A percentile compares a stretch with the other conserved stretches of the same genome.
Conservation (phyloP, 2,888 invertebrate genomes). For the Pachymerium ferrugineum region DNA sequence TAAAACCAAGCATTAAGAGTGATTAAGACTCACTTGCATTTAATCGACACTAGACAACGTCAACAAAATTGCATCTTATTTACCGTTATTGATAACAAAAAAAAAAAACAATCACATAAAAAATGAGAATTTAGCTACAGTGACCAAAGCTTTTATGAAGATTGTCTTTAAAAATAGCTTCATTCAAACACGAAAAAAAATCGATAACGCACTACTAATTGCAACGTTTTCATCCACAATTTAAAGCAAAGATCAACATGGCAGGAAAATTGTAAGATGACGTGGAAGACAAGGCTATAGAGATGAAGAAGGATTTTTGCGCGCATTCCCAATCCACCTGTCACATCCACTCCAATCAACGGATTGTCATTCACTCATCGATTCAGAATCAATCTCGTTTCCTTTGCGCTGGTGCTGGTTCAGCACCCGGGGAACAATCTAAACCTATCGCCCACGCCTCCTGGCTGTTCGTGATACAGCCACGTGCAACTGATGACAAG, state of each 20-base stretch:
- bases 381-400: slow-evolving; percentile 21
- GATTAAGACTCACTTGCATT: slow-evolving; percentile 21
- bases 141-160: no score
- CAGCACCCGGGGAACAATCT: not conserved
- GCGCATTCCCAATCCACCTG: not conserved
- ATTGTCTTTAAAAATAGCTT: not conserved
- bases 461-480: slow-evolving; percentile 6
- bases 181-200: not conserved
- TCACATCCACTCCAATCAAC: slow-evolving; percentile 13
- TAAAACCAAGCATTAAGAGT: slow-evolving; percentile 18
- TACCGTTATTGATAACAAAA: not conserved
- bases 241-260: not conserved
- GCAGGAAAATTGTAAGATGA: not conserved
- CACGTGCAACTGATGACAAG: slow-evolving; percentile 8
- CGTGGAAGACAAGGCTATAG: not conserved
- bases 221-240: not conserved
- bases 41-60: slow-evolving; percentile 21
- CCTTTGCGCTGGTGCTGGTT: not conserved
- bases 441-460: not conserved
- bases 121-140: no score
- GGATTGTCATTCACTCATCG: slow-evolving; percentile 21
- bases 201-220: slow-evolving; percentile 1
- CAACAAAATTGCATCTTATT: slow-evolving; percentile 15
- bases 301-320: slow-evolving; percentile 7
- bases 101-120: not conserved